Base-by-base conservation (phyloP, 2,113 vertebrate species). In the Nasalis larvatus region DNA sequence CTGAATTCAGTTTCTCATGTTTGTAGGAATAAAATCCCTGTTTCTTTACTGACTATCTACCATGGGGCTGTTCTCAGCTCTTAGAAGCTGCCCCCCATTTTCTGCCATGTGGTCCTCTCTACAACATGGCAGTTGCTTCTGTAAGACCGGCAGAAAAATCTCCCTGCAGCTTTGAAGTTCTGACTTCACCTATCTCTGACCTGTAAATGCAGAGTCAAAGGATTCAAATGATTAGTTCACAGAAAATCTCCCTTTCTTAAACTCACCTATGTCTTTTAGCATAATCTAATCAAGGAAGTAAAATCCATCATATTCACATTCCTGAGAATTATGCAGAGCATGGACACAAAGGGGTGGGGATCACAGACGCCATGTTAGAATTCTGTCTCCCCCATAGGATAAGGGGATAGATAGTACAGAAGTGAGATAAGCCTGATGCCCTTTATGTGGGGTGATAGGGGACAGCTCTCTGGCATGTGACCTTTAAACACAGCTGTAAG, bases 201-300 rank as follows among this genome's bases (percentile, higher is more conserved):
- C 6, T 86, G 8, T 42, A 82, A 30, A 85, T 32, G 16, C 54
- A 80, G 23, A 45, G 20, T 69, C 47, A 84, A 63, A 90, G 56
- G 35, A 54, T 35, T 37, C 45, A 1, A n/a, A 30, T 45, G 68
- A 69, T 49, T 47, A 87, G 54, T 6, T 96, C 12, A 23, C 27
- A 82, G 52, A 68, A 84, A 63, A 84, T 54, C 23, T 69, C n/a
- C 68, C 54, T 92, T 78, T 60, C 63, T 54, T 90, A 27, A 83
- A 69, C 5, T 63, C 37, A 32, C 5, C 40, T 83, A n/a, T 73
- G n/a, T 8, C n/a, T n/a, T 47, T 2, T 40, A 30, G 60, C 1
- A 56, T 89, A 81, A 42, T 18, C n/a, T 58, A 42, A 49, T 20
- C 6, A 42, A 35, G 3, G 18, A 30, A 37, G 12, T 73, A 60